These are phyloP conservation scores for Drosophila miranda DNA, from an alignment of 1,140 invertebrate species.

Conservation along the genomic window DNA sequence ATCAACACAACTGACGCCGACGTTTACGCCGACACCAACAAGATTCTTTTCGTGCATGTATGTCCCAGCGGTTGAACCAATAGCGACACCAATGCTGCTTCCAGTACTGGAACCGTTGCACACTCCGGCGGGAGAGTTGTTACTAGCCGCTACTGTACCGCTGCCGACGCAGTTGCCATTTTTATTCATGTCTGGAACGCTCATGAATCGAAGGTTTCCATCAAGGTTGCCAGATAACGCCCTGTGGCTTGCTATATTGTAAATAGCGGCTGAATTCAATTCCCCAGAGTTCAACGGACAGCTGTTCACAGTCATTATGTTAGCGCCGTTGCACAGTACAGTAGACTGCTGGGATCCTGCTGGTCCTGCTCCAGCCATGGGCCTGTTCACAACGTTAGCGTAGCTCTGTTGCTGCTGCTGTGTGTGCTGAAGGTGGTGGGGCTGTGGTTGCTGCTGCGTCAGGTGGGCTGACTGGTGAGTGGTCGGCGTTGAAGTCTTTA, in stretches of 20 bases:
- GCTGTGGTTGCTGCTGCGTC: conserved; percentile 25
- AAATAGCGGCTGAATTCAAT: conserved; percentile 43
- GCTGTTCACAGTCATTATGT: conserved; percentile 48
- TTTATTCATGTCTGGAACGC: conserved; percentile 38
- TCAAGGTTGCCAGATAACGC: conserved; percentile 33
- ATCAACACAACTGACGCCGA: conserved; percentile 53
- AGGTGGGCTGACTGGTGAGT: conserved; percentile 33
- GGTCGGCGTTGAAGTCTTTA: conserved; percentile 45
- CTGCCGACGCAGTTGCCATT: conserved; percentile 4
- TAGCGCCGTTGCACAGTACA: conserved; percentile 54
- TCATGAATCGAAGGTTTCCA: conserved; percentile 36
- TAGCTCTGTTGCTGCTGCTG: conserved; percentile 54
- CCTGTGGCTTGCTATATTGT: conserved; percentile 45
- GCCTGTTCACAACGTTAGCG: conserved; percentile 52
- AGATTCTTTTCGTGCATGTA: conserved; percentile 54
- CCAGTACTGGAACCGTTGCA: conserved; percentile 13
- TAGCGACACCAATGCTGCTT: conserved; percentile 17
- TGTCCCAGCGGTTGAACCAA: conserved; percentile 32
- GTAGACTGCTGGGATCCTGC: conserved; percentile 40
- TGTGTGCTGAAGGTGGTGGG: conserved; percentile 33
- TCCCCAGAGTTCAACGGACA: conserved; percentile 39
- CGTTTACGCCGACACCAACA: conserved; percentile 38
- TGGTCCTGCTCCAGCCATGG: conserved; percentile 15
- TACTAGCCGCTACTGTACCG: conserved; percentile 6
- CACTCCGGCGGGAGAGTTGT: conserved; percentile 3